A percentile compares a stretch with the other conserved stretches of the same genome.
These are phyloP conservation scores for Caenorhabditis virilis DNA, from an alignment of 2,888 invertebrate genomes.

Conservation along the genomic window DNA sequence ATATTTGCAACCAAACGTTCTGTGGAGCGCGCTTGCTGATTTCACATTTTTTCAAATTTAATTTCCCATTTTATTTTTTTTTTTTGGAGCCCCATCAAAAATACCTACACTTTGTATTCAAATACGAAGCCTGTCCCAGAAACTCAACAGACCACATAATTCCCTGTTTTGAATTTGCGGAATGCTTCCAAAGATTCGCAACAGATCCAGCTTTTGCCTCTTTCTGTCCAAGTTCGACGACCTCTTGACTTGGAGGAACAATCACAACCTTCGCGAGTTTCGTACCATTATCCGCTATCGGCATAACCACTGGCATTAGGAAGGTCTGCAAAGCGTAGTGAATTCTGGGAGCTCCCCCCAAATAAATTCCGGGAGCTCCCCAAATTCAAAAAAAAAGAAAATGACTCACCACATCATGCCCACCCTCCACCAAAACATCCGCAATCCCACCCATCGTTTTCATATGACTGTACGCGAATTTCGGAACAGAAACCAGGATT, in stretches of 20 bases:
- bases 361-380: neutral
- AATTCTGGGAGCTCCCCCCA: neutral
- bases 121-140: slow-evolving; percentile 20
- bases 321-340: slow-evolving; percentile 22
- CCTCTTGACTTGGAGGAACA: slow-evolving; percentile 12
- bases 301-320: slow-evolving; percentile 22
- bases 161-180: slow-evolving; percentile 33
- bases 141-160: slow-evolving; percentile 36
- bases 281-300: slow-evolving; percentile 25
- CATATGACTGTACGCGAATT: slow-evolving; percentile 43
- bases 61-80: neutral
- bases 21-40: no score
- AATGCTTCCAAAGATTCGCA: slow-evolving; percentile 32
- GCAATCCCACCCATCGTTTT: slow-evolving; percentile 35
- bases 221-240: neutral
- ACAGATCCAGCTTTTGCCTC: slow-evolving; percentile 18
- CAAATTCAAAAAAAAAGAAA: neutral
- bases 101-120: slow-evolving; percentile 26
- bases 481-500: slow-evolving; percentile 34
- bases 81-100: slow-evolving; percentile 1
- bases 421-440: slow-evolving; percentile 40
- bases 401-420: slow-evolving; percentile 40
- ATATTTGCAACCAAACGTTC: no score
- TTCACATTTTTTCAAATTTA: no score
- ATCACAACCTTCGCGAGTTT: slow-evolving; percentile 29